Base-by-base conservation (phyloP, 2,888 invertebrate species). In the Tineola bisselliella region DNA sequence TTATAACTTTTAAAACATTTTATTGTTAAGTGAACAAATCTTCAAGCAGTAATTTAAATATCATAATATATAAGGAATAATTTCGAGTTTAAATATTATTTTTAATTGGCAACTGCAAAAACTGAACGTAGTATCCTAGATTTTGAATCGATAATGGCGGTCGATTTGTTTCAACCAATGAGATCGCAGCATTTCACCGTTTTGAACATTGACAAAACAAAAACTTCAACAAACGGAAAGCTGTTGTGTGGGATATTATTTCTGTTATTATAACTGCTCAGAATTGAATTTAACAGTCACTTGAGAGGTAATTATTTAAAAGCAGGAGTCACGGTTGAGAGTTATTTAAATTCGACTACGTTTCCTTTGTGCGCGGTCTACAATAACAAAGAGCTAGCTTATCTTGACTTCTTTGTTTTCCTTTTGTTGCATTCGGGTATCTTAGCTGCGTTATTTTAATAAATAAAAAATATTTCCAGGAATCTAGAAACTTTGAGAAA, bases 81-180 rank as follows among this genome's bases (percentile, higher is more conserved):
- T 6, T 2, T 38, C 1, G 38, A 2, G 10, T 38, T 48, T 48
- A 15, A 15, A 15, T 48, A n/a, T 48, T 13, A 38, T 48, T 48
- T 6, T 5, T 3, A 10, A 2, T 15, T 48, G n/a, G 2, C 15
- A 48, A n/a, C 10, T 48, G 15, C 5, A 10, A 48, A 48, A 48
- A 48, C 48, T 17, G 15, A 48, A 48, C 48, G 48, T 48, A 6
- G 13, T 15, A 15, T 48, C 48, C 15, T 48, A 48, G 48, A 48
- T 17, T 48, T 48, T 15, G 48, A 48, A 48, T 48, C 48, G 48
- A 15, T 33, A 56, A 12, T 25, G 56, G 81, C 81, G 84, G 71
- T 60, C 73, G 65, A 69, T 86, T 82, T 70, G 68, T 84, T 67
- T 77, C 77, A 66, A 64, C 86, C 84, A 86, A 84, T 84, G 72